Conservation (phyloP, 2,888 invertebrate species). For the Orchesellides sinensis region DNA sequence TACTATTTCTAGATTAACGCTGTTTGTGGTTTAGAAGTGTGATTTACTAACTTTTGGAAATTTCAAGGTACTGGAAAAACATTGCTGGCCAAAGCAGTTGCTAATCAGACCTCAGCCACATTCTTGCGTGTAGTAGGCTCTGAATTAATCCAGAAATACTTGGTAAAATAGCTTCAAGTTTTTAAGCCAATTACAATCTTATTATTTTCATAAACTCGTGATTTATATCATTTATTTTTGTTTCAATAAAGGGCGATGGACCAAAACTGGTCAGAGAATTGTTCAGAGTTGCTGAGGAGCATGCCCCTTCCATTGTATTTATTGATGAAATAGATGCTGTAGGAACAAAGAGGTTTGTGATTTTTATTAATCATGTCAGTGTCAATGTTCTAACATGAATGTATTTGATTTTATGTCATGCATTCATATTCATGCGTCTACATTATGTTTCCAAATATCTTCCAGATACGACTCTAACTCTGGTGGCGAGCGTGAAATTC, state of each 20-base stretch:
- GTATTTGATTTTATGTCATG: not conserved
- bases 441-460: not conserved
- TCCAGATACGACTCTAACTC: constrained; percentile 97
- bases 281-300: constrained; percentile 99
- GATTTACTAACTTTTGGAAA: not conserved
- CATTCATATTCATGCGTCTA: no score
- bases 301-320: constrained; percentile 99
- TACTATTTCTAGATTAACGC: no score
- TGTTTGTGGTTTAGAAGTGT: no score
- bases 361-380: not conserved
- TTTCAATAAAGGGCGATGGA: constrained; percentile 86
- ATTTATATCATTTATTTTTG: not conserved
- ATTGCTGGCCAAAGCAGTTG: constrained; percentile 97
- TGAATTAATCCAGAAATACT: constrained; percentile 98
- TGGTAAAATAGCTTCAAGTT: constrained; percentile 79
- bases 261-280: constrained; percentile 98
- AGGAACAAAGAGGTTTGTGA: constrained; percentile 70
- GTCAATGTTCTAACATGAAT: not conserved
- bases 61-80: constrained; percentile 95
- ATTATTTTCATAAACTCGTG: not conserved
- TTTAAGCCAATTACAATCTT: not conserved
- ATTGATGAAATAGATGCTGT: constrained; percentile 97
- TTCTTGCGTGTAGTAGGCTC: constrained; percentile 99
- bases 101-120: constrained; percentile 99
- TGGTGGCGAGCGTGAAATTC: constrained; percentile 99